Conservation (phyloP, 1,140 invertebrate species). For the Pseudobourletiella spinata region DNA sequence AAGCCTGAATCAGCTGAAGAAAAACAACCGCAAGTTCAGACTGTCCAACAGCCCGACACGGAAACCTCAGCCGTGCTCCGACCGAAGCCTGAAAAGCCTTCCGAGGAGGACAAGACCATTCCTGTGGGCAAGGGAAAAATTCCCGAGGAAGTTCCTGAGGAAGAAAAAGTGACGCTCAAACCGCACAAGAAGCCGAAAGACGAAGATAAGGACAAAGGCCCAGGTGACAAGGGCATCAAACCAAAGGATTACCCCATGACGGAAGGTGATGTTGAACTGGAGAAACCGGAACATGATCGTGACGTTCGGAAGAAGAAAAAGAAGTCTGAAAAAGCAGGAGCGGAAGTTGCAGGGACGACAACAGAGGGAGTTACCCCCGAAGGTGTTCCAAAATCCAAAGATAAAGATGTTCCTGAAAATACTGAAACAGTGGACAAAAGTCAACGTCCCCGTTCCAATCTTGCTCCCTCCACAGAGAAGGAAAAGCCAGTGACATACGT, state of each 20-base stretch:
- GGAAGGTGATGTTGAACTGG: background rate
- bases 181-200: background rate
- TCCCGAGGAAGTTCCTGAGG: background rate
- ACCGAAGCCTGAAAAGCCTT: background rate
- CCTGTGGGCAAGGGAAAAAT: conserved; percentile 17
- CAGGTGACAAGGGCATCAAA: background rate
- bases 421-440: background rate
- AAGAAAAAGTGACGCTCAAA: conserved; percentile 1
- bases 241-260: background rate
- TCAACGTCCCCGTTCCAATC: background rate
- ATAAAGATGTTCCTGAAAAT: background rate
- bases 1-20: background rate
- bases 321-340: background rate
- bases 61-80: background rate
- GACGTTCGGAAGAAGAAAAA: background rate
- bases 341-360: background rate
- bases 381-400: background rate
- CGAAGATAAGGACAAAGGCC: background rate
- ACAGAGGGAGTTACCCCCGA: background rate
- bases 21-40: background rate
- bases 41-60: background rate
- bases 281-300: background rate
- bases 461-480: background rate
- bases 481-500: background rate
- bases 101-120: background rate